Evolutionary conservation across 2,888 invertebrate species (phyloP), one percentile per base, ranked within the genome.

Genomic region (Morinoia aosen): DNA sequence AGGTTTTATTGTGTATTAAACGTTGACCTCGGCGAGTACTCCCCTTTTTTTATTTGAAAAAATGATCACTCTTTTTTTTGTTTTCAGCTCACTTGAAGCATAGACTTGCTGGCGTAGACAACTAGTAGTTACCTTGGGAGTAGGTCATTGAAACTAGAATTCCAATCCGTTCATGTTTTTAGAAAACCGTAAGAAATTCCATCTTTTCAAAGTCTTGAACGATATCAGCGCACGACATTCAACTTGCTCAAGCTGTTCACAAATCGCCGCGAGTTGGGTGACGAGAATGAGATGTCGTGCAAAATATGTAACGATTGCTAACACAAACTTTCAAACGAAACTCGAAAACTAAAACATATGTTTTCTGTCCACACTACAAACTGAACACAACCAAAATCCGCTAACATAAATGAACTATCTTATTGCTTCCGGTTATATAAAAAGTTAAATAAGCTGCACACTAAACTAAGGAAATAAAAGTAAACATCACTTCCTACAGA

Each of bases 381-480:
- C 76, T 76, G 25, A 76, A 76, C 76, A 76, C 76, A 76, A 76
- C 76, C 76, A 76, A 76, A 76, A 76, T 76, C 76, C 25, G 76
- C 76, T 76, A 2, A 19, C 19, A 76, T 8, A 33, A 76, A 25
- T 33, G 19, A 76, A 76, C 10, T 76, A 76, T 76, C 76, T 76
- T 76, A 76, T 76, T 76, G 76, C 76, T 76, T 76, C 76, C 8
- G 76, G 25, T 76, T 76, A 76, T 76, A 33, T 7, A 76, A 76
- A 76, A 76, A 76, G 33, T 76, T 33, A 10, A 16, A 76, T 25
- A 76, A 16, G 25, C 33, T 10, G 76, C 33, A 76, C 76, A 25
- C 33, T 33, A 76, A 76, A 76, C 61, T 61, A 16, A 76, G 76
- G 25, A 25, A 16, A 76, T 25, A 8, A 76, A 76, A 61, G 33